Conservation (phyloP, 2,888 invertebrate species). For the Drosophila vallismaia region DNA sequence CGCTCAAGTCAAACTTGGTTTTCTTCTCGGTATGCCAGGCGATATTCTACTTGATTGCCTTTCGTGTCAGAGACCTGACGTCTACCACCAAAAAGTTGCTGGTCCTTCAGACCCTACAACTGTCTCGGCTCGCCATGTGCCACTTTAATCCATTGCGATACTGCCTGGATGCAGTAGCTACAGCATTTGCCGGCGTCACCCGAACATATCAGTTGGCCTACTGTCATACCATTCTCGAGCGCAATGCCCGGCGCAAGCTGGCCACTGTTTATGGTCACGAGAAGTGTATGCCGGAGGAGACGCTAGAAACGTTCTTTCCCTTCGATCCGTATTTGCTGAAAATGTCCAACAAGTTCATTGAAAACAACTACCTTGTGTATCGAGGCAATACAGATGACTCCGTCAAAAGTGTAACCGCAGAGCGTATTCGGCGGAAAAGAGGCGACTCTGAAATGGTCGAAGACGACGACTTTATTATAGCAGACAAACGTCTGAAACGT, state of each 20-base stretch:
- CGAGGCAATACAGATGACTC: conserved; percentile 66
- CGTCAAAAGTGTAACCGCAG: conserved; percentile 11
- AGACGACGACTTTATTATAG: conserved; percentile 82
- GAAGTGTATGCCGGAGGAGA: conserved; percentile 84
- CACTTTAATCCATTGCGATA: conserved; percentile 94
- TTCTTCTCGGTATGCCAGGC: conserved; percentile 97
- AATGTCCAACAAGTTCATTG: conserved; percentile 83
- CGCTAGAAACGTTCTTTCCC: conserved; percentile 91
- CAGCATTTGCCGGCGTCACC: conserved; percentile 92
- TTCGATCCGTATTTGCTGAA: conserved; percentile 94
- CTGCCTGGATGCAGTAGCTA: conserved; percentile 90
- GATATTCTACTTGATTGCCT: conserved; percentile 95
- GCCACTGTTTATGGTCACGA: conserved; percentile 86
- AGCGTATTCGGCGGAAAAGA: conserved; percentile 70
- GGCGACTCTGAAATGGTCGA: conserved; percentile 82
- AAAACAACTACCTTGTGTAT: conserved; percentile 55
- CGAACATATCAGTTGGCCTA: conserved; percentile 95
- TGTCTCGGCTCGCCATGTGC: conserved; percentile 93
- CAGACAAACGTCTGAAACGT: conserved; percentile 80
- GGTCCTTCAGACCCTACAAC: conserved; percentile 92
- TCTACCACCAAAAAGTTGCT: conserved; percentile 90
- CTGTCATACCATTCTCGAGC: conserved; percentile 95
- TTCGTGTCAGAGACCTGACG: conserved; percentile 93
- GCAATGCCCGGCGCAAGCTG: conserved; percentile 88
- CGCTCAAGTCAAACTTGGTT: conserved; percentile 90